These are phyloP conservation scores for Acanthosepion pharaonis DNA, from an alignment of 2,888 invertebrate species.

Conservation along the genomic window DNA sequence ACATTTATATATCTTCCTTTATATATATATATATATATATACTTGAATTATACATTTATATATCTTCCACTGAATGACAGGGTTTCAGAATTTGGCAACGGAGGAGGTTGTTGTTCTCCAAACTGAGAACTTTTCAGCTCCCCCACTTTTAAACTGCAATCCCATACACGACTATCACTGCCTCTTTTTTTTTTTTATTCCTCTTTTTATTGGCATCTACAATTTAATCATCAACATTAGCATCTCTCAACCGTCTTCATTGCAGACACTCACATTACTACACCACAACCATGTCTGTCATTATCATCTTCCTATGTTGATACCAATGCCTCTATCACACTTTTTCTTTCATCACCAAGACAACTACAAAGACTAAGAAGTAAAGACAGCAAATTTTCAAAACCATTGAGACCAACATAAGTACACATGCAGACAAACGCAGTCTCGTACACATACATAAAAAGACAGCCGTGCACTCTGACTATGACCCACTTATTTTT, in stretches of 20 bases:
- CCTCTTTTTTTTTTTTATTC: background rate
- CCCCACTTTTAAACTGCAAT: too few relatives aligned
- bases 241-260: background rate
- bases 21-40: too few relatives aligned
- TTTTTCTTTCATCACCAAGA: background rate
- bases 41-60: too few relatives aligned
- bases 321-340: background rate
- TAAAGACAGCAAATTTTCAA: background rate
- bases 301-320: background rate
- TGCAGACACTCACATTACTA: background rate
- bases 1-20: too few relatives aligned
- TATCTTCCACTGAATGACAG: too few relatives aligned
- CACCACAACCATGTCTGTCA: background rate
- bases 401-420: background rate
- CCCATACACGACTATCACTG: background rate
- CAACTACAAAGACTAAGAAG: background rate
- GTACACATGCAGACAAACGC: background rate
- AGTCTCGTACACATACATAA: background rate
- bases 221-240: conserved; percentile 15
- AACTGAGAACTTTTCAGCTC: too few relatives aligned
- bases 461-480: background rate
- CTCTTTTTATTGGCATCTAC: background rate
- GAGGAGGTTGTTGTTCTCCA: too few relatives aligned
- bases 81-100: too few relatives aligned
- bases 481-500: too few relatives aligned